Evolutionary conservation across 2,113 vertebrate genomes (phyloP).

Genomic region (Atrichornis clamosus): DNA sequence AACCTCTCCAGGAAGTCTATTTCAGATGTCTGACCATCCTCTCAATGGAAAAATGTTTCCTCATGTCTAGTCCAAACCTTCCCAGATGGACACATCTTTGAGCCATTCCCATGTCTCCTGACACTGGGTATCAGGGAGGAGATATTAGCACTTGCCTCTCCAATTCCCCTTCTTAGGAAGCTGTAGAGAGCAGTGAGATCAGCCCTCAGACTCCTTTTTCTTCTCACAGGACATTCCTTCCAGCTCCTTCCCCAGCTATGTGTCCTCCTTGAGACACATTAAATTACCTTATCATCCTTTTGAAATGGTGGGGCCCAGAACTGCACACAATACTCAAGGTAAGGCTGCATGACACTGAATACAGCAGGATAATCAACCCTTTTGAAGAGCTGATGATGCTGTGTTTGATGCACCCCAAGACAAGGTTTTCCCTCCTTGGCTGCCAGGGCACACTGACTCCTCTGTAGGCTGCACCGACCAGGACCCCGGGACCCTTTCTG

Average conservation of each 20-base stretch:
- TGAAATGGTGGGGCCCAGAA: neutral
- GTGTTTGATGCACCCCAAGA: neutral
- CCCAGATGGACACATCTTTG: neutral
- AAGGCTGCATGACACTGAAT: neutral
- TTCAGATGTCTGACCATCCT: neutral
- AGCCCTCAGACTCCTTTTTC: neutral
- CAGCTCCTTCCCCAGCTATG: too few relatives aligned
- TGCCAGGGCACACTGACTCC: neutral
- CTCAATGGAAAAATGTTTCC: neutral
- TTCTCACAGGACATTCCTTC: neutral
- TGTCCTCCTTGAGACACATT: neutral
- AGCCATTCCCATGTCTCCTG: neutral
- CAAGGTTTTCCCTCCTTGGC: neutral
- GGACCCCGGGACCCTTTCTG: neutral
- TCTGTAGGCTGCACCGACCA: neutral
- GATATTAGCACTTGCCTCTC: neutral
- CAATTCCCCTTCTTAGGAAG: neutral
- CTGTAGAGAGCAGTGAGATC: neutral
- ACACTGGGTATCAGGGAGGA: neutral
- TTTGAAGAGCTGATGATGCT: neutral
- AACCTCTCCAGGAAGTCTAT: neutral
- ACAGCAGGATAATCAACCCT: neutral
- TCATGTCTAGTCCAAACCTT: neutral
- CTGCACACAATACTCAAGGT: too few relatives aligned
- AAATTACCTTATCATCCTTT: neutral